A percentile compares a stretch with the other conserved stretches of the same genome.
These are phyloP conservation scores for Eupeodes corollae DNA, from an alignment of 1,140 invertebrate genomes.

Conservation along the genomic window DNA sequence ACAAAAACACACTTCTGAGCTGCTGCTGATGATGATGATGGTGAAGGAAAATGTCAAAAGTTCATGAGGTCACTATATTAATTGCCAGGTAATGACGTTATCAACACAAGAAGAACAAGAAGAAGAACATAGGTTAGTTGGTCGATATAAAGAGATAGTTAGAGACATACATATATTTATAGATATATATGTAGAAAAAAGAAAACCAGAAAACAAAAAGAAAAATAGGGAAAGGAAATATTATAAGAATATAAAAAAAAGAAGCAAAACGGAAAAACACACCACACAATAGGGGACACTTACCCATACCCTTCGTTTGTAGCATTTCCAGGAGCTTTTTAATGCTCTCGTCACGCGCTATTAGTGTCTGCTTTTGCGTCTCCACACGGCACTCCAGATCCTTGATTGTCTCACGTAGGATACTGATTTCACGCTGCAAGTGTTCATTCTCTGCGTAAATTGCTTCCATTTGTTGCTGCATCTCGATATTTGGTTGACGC, in stretches of 20 bases:
- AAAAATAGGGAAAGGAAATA: background rate
- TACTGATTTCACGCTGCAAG: slow-evolving; percentile 85
- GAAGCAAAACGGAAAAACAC: no score
- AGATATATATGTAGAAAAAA: no score
- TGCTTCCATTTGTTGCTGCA: slow-evolving; percentile 85
- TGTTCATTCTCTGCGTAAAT: slow-evolving; percentile 91
- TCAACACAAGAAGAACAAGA: no score
- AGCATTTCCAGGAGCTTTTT: slow-evolving; percentile 98
- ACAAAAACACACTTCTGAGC: no score
- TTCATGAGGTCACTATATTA: no score
- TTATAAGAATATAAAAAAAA: no score
- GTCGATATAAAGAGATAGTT: no score
- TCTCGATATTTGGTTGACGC: slow-evolving; percentile 74
- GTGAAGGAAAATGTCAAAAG: no score
- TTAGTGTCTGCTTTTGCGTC: slow-evolving; percentile 93
- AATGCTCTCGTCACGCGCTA: slow-evolving; percentile 92
- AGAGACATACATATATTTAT: no score
- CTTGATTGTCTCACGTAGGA: slow-evolving; percentile 90
- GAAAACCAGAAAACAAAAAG: background rate
- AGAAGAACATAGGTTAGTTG: no score
- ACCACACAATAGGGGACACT: slow-evolving; percentile 32
- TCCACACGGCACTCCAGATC: slow-evolving; percentile 92
- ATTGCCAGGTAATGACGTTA: no score
- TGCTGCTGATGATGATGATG: no score
- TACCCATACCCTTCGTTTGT: slow-evolving; percentile 92